phyloP scores from a whole-genome alignment of 2,113 vertebrate species.

The Tragelaphus scriptus region DNA sequence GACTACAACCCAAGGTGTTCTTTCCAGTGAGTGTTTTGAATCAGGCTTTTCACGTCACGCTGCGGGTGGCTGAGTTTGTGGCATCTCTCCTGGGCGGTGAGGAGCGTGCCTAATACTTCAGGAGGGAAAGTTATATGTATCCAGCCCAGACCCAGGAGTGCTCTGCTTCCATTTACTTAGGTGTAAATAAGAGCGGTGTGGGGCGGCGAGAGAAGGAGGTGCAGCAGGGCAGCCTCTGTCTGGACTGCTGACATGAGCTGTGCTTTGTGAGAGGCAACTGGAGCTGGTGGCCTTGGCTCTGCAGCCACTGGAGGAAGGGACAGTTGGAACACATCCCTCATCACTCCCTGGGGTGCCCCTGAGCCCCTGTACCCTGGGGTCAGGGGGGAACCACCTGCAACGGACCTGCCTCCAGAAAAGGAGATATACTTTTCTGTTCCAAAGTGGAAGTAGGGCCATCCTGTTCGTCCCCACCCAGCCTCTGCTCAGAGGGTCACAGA shows the following conservation, averaged over 20 bases:
- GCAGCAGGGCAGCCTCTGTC: accelerated
- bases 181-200: background rate
- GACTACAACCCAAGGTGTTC: conserved; percentile 12
- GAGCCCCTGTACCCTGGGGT: background rate
- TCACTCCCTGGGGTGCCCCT: too few relatives aligned
- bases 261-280: background rate
- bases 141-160: background rate
- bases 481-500: background rate
- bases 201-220: background rate
- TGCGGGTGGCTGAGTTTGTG: conserved; percentile 82
- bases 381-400: too few relatives aligned
- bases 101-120: conserved; percentile 84
- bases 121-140: conserved; percentile 52
- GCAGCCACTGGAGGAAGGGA: background rate
- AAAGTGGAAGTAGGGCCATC: too few relatives aligned
- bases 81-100: conserved; percentile 85
- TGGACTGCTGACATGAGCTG: background rate
- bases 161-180: background rate
- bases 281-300: too few relatives aligned
- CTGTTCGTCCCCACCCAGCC: too few relatives aligned
- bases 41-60: conserved; percentile 10
- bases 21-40: conserved; percentile 33
- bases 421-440: background rate
- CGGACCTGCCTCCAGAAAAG: accelerated
- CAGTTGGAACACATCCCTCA: background rate